Base-by-base conservation (phyloP, 2,797 vertebrate genomes). In the Poecilia wingei region DNA sequence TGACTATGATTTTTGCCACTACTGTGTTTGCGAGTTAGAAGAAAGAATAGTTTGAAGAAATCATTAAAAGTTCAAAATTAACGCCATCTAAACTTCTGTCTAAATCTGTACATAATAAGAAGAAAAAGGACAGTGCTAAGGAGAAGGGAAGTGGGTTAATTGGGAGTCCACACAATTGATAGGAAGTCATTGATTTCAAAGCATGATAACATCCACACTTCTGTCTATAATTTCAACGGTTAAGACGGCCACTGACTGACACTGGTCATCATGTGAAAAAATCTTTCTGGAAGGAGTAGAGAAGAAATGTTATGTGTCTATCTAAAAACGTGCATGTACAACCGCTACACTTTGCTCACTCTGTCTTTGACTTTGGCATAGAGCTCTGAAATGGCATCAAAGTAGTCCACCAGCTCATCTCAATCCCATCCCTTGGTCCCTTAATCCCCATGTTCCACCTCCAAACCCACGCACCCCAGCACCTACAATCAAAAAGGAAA, bases 401-500 rank as follows among this genome's bases (percentile, higher is more conserved):
- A 95, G 94, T 90, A 89, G 83, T 87, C 84, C 72, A 0, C 74
- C n/a, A 71, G 85, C 87, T 87, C 84, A 82, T 90, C 77, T 88
- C 80, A 80, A 41, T 83, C 85, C 80, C 75, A n/a, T 87, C 84
- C 84, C 79, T 77, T 80, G 85, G 84, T 90, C 90, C 84, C 90
- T 81, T 1, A 75, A 82, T 79, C 79, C 85, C 92, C 88, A 79
- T 89, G 88, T 90, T 91, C 89, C 84, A 84, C 92, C 89, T 84
- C 89, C 77, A 81, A 91, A 84, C 92, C 92, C 91, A 92, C 88
- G 90, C 93, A 81, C 71, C 83, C 88, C 71, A 73, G 83, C 86
- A 90, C 89, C 93, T 92, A 90, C 92, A 94, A 94, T 96, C 93
- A 95, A 95, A 53, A 95, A 94, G 90, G 81, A 94, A 94, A 94